Evolutionary conservation across 2,113 vertebrate species (phyloP), one percentile per base, ranked within the genome.

Genomic region (Cyanistes caeruleus): DNA sequence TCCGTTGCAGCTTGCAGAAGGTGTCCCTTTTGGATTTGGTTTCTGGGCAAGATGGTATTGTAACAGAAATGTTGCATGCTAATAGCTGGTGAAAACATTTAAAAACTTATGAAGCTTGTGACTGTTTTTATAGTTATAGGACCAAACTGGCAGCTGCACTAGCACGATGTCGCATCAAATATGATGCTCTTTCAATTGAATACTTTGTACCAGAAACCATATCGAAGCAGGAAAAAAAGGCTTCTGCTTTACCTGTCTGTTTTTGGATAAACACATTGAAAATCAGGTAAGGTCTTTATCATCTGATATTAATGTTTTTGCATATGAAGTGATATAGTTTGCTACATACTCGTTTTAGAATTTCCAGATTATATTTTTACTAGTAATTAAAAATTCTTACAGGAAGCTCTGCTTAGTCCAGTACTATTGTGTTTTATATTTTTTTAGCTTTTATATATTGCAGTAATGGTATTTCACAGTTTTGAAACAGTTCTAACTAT

Each of bases 131-230:
- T 96, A 99, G 99, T 93, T 98, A 86, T 87, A 99, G 97, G 97
- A 99, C 97, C 70, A 99, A 99, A 86, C 95, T 99, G 94, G 99
- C 98, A 65, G 99, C 99, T 20, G 98, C 99, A 4, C 60, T 99
- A 89, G 99, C 99, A 55, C 98, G 99, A 69, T 99, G 89, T 96
- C 98, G 99, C 90, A 99, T 99, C 97, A 99, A 99, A 95, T 96
- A 98, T 3, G 93, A 98, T 69, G 98, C 99, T 92, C 87, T 96
- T 86, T 98, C 98, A 56, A 98, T 99, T 84, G 98, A 99, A 23
- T 94, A 92, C 41, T 96, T 99, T 92, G 95, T 99, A 70, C 98
- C 99, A 10, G 98, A 99, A 96, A 96, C 68, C 5, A 49, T 99
- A 72, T 97, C 96, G 82, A 98, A 92, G 67, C 99, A 98, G 89